Evolutionary conservation across 92 coral and sea anemone genomes (phyloP).

Genomic region (Zoanthus sansibaricus): DNA sequence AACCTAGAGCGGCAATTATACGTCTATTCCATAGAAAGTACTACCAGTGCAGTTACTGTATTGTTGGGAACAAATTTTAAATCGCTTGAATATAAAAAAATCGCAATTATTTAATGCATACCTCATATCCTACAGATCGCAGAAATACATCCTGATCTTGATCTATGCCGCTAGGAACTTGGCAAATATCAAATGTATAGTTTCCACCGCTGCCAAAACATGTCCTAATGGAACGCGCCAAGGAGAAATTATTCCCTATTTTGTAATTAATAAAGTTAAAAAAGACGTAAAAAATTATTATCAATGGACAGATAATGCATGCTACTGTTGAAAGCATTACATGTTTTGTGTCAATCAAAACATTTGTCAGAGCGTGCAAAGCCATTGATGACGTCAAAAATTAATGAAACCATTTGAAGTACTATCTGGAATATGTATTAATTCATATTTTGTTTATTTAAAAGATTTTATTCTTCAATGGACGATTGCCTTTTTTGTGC

Average conservation of each 20-base stretch:
- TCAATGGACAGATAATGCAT: constrained; percentile 21
- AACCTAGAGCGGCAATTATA: too few relatives aligned
- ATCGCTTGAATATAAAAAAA: background rate
- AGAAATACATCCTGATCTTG: constrained; percentile 31
- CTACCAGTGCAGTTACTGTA: too few relatives aligned
- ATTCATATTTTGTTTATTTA: too few relatives aligned
- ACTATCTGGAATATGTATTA: background rate
- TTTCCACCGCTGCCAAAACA: constrained; percentile 33
- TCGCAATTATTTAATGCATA: background rate
- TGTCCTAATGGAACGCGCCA: constrained; percentile 35
- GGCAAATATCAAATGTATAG: constrained; percentile 56
- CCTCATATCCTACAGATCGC: constrained; percentile 43
- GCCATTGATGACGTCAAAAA: constrained; percentile 27
- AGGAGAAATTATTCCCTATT: constrained; percentile 43
- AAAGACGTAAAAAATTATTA: constrained; percentile 13
- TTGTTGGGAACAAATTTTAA: too few relatives aligned
- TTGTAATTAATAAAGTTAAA: constrained; percentile 34
- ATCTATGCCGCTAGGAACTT: constrained; percentile 49
- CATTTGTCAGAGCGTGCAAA: background rate
- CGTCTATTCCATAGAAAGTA: too few relatives aligned
- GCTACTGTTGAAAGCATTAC: constrained; percentile 40
- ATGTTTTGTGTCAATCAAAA: background rate
- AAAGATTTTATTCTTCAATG: too few relatives aligned
- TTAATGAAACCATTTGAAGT: background rate
- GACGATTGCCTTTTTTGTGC: too few relatives aligned